A percentile compares a stretch with the other conserved stretches of the same genome.
These are phyloP conservation scores for Limnephilus rhombicus DNA, from an alignment of 2,888 invertebrate genomes.

Conservation along the genomic window DNA sequence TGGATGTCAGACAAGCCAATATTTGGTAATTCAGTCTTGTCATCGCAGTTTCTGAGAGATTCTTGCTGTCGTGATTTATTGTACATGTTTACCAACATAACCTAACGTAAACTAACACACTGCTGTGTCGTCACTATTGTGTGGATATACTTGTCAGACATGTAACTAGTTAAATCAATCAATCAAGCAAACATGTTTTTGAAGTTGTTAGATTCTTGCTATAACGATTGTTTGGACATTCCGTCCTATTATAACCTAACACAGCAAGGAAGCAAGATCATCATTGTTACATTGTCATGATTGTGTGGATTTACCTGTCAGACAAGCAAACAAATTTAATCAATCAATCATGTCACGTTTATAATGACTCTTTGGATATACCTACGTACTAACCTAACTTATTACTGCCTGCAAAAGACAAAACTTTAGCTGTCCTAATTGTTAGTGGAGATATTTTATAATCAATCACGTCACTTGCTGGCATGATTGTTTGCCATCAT, in stretches of 20 bases:
- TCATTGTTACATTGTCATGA: background rate
- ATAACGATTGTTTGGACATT: background rate
- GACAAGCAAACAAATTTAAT: no score
- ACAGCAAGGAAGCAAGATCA: no score
- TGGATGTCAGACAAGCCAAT: no score
- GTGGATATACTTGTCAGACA: background rate
- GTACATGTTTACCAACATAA: background rate
- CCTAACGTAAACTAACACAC: background rate
- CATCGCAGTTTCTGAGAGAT: no score
- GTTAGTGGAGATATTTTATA: background rate
- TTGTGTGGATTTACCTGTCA: background rate
- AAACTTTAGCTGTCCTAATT: no score
- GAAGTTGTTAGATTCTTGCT: background rate
- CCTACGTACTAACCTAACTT: background rate
- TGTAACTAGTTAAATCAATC: background rate
- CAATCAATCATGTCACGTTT: background rate
- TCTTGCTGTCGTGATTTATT: no score
- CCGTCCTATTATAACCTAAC: background rate
- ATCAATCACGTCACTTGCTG: background rate
- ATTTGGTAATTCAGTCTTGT: no score
- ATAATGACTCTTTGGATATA: background rate
- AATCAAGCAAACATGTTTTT: background rate
- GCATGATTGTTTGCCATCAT: background rate
- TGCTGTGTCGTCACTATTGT: background rate
- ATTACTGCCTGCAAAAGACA: background rate